Evolutionary conservation across 2,113 vertebrate genomes (phyloP).

Genomic region (Irena cyanogastra): DNA sequence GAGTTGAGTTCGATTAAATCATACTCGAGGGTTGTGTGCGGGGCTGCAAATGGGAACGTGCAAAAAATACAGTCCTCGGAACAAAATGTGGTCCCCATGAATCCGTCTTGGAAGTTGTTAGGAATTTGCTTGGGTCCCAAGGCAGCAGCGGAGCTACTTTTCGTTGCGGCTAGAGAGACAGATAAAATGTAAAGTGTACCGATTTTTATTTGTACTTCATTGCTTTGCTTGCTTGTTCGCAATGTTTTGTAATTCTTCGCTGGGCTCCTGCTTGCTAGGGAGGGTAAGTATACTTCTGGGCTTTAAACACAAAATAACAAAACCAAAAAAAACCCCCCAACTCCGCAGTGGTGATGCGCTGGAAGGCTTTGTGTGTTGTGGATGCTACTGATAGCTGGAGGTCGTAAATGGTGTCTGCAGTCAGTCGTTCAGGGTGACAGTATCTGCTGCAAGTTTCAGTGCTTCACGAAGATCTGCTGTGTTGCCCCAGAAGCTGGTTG

Average conservation of each 20-base stretch:
- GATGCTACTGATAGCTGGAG: fast-evolving
- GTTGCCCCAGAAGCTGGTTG: not conserved
- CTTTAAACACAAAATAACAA: not conserved
- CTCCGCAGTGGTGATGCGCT: not conserved
- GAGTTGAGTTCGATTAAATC: not conserved
- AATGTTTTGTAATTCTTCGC: not conserved
- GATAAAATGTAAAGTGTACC: not conserved
- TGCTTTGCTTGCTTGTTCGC: not conserved
- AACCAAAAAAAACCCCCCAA: fast-evolving
- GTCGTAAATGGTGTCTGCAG: not conserved
- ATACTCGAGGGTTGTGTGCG: not conserved
- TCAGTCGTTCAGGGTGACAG: not conserved
- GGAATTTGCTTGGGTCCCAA: not conserved
- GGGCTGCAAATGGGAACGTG: not conserved
- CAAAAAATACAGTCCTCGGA: not conserved
- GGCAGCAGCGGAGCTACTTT: not conserved
- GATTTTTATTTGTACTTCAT: not conserved
- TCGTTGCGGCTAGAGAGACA: not conserved
- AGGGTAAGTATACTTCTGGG: not conserved
- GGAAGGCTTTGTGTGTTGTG: not conserved
- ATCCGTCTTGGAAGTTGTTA: not conserved
- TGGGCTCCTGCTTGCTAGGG: not conserved
- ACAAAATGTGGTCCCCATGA: not conserved
- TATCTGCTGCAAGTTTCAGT: not conserved
- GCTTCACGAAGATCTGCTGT: not conserved